These are phyloP conservation scores for Myrmecophaga tridactyla DNA, from an alignment of 2,113 vertebrate species.

Conservation along the genomic window DNA sequence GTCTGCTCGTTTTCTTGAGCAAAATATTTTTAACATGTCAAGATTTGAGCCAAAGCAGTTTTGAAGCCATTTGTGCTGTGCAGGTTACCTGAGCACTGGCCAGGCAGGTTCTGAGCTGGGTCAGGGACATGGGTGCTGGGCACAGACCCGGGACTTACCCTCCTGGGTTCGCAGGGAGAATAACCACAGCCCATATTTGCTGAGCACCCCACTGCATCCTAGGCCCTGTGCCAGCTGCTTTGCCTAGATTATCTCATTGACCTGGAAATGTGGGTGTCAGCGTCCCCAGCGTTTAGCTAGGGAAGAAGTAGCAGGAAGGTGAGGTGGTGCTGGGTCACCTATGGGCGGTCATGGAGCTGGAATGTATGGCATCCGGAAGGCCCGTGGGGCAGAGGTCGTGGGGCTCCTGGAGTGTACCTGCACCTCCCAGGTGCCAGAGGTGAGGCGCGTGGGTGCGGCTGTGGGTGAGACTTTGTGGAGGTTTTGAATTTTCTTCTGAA, in stretches of 20 bases:
- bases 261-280: not conserved
- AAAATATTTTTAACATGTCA: not conserved
- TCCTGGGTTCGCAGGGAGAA: not conserved
- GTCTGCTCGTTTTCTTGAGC: not conserved
- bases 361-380: too few species aligned
- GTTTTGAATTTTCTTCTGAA: not conserved
- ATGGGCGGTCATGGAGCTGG: too few species aligned
- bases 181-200: not conserved
- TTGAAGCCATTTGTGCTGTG: rapidly evolving
- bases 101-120: not conserved
- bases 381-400: not conserved
- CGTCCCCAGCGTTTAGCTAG: rapidly evolving
- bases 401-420: not conserved
- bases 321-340: too few species aligned
- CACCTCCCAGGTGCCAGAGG: not conserved
- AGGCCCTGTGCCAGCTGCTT: not conserved
- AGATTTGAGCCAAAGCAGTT: not conserved
- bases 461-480: not conserved
- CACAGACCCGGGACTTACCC: not conserved
- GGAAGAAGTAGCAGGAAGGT: not conserved
- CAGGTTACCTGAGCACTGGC: not conserved
- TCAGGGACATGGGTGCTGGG: too few species aligned
- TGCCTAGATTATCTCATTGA: rapidly evolving
- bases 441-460: not conserved
- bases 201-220: rapidly evolving